Base-by-base conservation (phyloP, 2,113 vertebrate genomes). In the Pseudorhombus dupliciocellatus region DNA sequence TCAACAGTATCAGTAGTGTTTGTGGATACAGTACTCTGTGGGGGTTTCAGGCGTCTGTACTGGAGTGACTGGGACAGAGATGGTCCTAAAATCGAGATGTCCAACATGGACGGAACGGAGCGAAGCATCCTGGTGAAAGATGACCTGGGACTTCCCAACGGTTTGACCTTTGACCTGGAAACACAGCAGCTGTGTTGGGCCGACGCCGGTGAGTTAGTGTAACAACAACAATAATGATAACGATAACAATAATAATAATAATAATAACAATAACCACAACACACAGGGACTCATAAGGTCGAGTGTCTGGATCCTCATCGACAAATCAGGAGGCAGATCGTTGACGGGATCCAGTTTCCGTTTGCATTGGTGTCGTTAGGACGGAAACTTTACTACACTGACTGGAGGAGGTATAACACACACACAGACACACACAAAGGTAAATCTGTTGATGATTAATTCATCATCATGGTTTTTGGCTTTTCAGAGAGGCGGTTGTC, bases 51-150 rank as follows among this genome's bases (percentile, higher is more conserved):
- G 69, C 95, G 93, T 51, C 90, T 99, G 16, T 98, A 96, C 68
- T 98, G 97, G 97, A 93, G 96, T 24, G 97, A 99, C 87, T 99
- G 97, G 97, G 94, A 98, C 90, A 92, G 97, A 90, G 95, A 96
- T 21, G 92, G 89, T 34, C 97, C 96, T 25, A 99, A 98, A 90
- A 98, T 98, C 8, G 97, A 98, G 91, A 94, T 94, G 53, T 94
- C 97, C 7, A 95, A 95, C 81, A 95, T 98, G 96, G 97, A 99
- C 3, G 97, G 97, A 24, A 94, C 94, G 0, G 94, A 96, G 63
- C 90, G 97, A 62, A 91, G 73, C 57, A 81, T 95, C 25, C 95
- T 99, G 4, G 95, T 96, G 48, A 93, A 93, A 44, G 94, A 96
- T 12, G 91, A 95, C 71, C 91, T 99, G 69, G 93, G 92, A 0